Conservation (phyloP, 2,797 vertebrate species). For the Ptychadena robeensis region DNA sequence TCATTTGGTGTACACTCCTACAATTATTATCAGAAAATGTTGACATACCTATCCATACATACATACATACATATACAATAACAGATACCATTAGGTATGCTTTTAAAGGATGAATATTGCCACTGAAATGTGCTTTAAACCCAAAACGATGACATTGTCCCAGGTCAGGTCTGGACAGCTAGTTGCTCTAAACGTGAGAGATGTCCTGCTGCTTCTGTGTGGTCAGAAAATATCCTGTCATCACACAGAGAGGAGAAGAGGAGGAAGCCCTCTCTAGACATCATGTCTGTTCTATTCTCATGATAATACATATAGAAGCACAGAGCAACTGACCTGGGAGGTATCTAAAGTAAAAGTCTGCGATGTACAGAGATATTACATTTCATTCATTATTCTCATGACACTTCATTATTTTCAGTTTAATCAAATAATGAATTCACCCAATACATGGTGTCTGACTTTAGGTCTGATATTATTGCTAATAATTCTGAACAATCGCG, state of each 20-base stretch:
- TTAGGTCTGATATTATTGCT: not conserved
- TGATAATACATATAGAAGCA: slow-evolving; percentile 15
- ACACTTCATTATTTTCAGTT: slow-evolving; percentile 19
- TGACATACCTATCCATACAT: no score
- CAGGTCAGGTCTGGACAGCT: slow-evolving; percentile 24
- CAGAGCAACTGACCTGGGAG: slow-evolving; percentile 16
- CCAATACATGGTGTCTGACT: slow-evolving; percentile 12
- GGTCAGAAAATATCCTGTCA: slow-evolving; percentile 46
- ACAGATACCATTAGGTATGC: no score
- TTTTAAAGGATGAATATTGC: no score
- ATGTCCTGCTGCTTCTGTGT: slow-evolving; percentile 49
- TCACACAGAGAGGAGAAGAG: not conserved
- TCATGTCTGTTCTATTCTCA: slow-evolving; percentile 42
- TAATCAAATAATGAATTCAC: slow-evolving; percentile 11
- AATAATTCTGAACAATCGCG: not conserved
- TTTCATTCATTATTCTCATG: slow-evolving; percentile 9
- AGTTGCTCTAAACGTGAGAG: slow-evolving; percentile 29
- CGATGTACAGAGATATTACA: slow-evolving; percentile 14
- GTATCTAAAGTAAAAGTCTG: slow-evolving; percentile 1
- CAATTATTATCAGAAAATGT: no score
- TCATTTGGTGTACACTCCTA: no score
- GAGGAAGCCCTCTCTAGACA: slow-evolving; percentile 28
- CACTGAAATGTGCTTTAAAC: no score
- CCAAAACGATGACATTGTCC: slow-evolving; percentile 31
- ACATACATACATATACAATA: no score